Evolutionary conservation across 2,113 vertebrate species (phyloP).

Genomic region (Indicator indicator): DNA sequence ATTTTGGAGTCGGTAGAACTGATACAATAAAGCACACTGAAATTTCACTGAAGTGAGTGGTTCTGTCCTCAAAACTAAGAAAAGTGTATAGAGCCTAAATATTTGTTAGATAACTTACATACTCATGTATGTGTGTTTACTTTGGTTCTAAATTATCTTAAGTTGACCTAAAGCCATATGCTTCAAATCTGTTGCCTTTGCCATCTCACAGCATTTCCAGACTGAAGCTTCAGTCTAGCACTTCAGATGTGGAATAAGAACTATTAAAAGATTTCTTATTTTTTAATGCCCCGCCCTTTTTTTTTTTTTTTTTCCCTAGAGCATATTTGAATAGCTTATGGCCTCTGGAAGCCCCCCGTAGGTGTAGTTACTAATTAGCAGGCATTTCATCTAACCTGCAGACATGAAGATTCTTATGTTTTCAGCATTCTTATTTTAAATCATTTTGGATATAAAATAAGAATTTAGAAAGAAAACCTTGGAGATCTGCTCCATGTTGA

Average conservation of each 20-base stretch:
- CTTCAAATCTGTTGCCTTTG: neutral
- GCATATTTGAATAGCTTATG: neutral
- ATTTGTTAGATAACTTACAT: neutral
- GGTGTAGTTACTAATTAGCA: conserved; percentile 75
- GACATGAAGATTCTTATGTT: conserved; percentile 76
- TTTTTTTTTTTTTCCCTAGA: neutral
- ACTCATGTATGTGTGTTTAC: neutral
- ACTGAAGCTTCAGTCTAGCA: neutral
- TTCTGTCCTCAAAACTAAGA: neutral
- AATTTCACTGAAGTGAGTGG: neutral
- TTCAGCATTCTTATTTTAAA: conserved; percentile 81
- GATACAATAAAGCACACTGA: neutral
- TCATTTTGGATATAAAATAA: conserved; percentile 79
- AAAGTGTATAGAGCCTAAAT: neutral
- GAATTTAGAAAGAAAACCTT: conserved; percentile 80
- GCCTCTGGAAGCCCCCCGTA: conserved; percentile 73
- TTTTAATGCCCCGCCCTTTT: neutral
- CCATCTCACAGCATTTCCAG: neutral
- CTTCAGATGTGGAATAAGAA: neutral
- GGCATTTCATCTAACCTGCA: conserved; percentile 81
- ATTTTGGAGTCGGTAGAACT: neutral
- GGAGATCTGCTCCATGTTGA: conserved; percentile 81
- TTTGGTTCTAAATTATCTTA: neutral
- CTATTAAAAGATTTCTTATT: neutral
- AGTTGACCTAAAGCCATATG: neutral